A percentile compares a stretch with the other conserved stretches of the same genome.
Conservation (phyloP, 2,113 vertebrate species). For the Macroglossus sobrinus region DNA sequence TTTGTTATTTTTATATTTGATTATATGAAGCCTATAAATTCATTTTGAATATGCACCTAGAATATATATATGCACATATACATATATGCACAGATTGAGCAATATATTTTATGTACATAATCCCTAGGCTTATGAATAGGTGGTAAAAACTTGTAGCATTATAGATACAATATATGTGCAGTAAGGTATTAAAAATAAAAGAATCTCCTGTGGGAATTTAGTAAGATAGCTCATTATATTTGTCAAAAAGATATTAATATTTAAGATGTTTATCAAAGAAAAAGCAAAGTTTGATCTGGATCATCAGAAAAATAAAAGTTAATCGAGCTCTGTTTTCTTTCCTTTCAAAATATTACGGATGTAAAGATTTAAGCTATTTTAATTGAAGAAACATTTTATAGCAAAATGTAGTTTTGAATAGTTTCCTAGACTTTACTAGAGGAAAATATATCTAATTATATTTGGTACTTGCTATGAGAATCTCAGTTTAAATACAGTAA, state of each 20-base stretch:
- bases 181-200: not conserved
- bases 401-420: conserved; percentile 46
- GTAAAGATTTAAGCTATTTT: conserved; percentile 53
- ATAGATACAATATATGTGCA: not conserved
- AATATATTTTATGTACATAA: not conserved
- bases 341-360: conserved; percentile 15
- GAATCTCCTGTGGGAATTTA: not conserved
- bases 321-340: not conserved
- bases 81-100: not conserved
- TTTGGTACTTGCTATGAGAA: conserved; percentile 18
- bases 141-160: not conserved
- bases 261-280: not conserved
- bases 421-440: conserved; percentile 44
- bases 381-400: conserved; percentile 33
- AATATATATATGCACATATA: not conserved
- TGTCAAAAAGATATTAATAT: not conserved
- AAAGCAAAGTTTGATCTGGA: not conserved
- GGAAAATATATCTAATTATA: conserved; percentile 42
- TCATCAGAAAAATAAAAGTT: not conserved
- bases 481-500: not conserved
- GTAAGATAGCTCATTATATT: not conserved
- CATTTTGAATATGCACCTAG: not conserved
- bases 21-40: not conserved
- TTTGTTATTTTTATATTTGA: not conserved
- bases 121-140: not conserved